These are phyloP conservation scores for Triplophysa bombifrons DNA, from an alignment of 2,797 vertebrate species.

Conservation along the genomic window DNA sequence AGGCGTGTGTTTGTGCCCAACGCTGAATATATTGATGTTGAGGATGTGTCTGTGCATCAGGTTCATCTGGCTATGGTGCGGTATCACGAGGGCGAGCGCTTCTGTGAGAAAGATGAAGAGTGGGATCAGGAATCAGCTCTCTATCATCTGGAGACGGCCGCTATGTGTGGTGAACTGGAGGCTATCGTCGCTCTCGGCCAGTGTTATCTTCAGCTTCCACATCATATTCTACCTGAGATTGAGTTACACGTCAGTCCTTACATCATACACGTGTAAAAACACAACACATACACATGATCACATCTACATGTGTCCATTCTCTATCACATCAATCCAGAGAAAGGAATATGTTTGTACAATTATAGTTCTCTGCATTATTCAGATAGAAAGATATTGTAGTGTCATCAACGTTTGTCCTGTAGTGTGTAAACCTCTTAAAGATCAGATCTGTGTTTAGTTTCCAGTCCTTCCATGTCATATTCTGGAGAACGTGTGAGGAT, in stretches of 20 bases:
- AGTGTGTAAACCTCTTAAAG: too few relatives aligned
- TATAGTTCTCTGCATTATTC: too few relatives aligned
- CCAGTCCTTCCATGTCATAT: too few relatives aligned
- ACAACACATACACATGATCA: too few relatives aligned
- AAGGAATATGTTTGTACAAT: too few relatives aligned
- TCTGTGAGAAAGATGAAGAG: slow-evolving; percentile 87
- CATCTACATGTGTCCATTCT: too few relatives aligned
- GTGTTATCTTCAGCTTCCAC: slow-evolving; percentile 89
- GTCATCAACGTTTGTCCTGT: too few relatives aligned
- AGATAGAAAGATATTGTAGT: too few relatives aligned
- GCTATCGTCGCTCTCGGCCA: slow-evolving; percentile 91
- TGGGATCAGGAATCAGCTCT: slow-evolving; percentile 91
- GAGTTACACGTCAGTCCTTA: slow-evolving; percentile 74
- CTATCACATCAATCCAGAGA: too few relatives aligned
- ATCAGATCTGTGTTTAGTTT: too few relatives aligned
- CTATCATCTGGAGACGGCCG: slow-evolving; percentile 91
- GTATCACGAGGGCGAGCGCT: slow-evolving; percentile 92
- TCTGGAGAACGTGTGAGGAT: too few relatives aligned
- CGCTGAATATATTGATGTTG: not conserved
- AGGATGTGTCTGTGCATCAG: slow-evolving; percentile 64
- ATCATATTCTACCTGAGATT: slow-evolving; percentile 89
- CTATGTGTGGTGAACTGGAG: slow-evolving; percentile 93
- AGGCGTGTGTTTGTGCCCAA: not conserved
- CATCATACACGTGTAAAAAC: not conserved
- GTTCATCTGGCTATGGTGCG: slow-evolving; percentile 96